phyloP scores from a whole-genome alignment of 2,888 invertebrate genomes.

The Heliconius ethilla region DNA sequence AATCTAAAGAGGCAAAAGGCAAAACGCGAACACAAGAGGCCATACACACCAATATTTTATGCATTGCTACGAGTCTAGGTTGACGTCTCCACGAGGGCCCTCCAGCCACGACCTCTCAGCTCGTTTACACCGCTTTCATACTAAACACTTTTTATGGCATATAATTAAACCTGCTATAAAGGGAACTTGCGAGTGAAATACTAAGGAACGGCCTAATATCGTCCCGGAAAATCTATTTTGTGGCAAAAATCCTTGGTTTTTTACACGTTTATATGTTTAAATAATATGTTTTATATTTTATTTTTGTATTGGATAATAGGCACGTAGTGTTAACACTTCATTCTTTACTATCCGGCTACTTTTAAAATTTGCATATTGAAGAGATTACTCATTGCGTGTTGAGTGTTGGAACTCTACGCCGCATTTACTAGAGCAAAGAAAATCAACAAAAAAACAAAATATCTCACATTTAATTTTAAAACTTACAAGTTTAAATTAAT shows the following conservation, averaged over 20 bases:
- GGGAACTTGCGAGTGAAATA: constrained; percentile 24
- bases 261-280: background rate
- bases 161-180: constrained; percentile 45
- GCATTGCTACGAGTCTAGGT: constrained; percentile 42
- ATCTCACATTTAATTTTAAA: background rate
- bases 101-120: constrained; percentile 46
- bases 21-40: constrained; percentile 13
- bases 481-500: background rate
- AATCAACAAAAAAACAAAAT: background rate
- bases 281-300: too few species aligned
- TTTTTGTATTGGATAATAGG: too few species aligned
- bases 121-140: constrained; percentile 49
- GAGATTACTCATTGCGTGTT: too few species aligned
- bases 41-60: constrained; percentile 39
- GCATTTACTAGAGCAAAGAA: background rate
- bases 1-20: constrained; percentile 12
- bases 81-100: constrained; percentile 51
- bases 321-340: too few species aligned
- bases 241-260: background rate
- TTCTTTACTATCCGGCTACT: too few species aligned
- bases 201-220: constrained; percentile 29
- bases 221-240: constrained; percentile 1
- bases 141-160: constrained; percentile 48
- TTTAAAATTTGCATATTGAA: too few species aligned
- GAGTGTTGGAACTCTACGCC: too few species aligned